Evolutionary conservation across 2,113 vertebrate genomes (phyloP).

Genomic region (Pandion haliaetus): DNA sequence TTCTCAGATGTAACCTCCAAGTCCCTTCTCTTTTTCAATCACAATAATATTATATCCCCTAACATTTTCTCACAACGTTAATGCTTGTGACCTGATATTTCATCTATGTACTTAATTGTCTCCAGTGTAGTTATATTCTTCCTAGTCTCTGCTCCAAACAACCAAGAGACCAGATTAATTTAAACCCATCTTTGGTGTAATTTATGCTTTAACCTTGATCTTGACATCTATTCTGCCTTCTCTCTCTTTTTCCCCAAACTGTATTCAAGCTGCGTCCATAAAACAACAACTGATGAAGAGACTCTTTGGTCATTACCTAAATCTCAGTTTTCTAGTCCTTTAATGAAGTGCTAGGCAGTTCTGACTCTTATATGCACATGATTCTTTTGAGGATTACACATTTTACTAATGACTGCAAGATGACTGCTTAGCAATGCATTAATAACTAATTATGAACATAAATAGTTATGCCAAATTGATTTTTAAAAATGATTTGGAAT

Average conservation of each 20-base stretch:
- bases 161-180: not conserved
- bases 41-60: not conserved
- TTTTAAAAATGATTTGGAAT: not conserved
- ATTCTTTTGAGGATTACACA: not conserved
- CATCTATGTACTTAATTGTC: not conserved
- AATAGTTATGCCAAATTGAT: not conserved
- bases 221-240: not conserved
- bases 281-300: not conserved
- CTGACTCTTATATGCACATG: not conserved
- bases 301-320: not conserved
- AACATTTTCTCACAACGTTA: not conserved
- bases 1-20: not conserved
- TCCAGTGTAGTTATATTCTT: not conserved
- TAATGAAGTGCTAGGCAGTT: not conserved
- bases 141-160: not conserved
- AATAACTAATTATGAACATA: not conserved
- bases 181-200: not conserved
- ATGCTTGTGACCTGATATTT: not conserved
- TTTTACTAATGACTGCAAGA: slow-evolving; percentile 7
- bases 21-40: not conserved
- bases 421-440: not conserved
- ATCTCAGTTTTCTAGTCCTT: not conserved
- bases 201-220: slow-evolving; percentile 7
- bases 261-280: not conserved
- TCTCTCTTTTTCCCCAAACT: not conserved